phyloP scores from a whole-genome alignment of 2,113 vertebrate species.

The Microcebus ravelobensis region DNA sequence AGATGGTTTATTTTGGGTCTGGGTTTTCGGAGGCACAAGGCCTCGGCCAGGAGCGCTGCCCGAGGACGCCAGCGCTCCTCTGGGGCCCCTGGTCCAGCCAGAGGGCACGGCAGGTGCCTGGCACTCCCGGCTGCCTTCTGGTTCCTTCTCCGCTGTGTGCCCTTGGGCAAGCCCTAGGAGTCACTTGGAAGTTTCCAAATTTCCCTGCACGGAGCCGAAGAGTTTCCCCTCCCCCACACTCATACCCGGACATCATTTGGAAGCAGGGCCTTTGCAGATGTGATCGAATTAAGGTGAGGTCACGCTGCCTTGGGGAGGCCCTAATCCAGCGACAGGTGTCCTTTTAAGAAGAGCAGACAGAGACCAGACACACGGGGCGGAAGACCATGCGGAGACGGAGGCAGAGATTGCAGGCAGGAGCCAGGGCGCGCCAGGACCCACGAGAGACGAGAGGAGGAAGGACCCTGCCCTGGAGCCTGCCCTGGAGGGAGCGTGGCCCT shows the following conservation, averaged over 20 bases:
- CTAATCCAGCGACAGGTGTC: neutral
- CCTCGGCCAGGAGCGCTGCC: neutral
- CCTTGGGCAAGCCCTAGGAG: neutral
- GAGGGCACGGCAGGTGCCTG: neutral
- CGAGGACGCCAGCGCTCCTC: neutral
- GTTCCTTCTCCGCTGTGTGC: neutral
- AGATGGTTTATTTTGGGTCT: neutral
- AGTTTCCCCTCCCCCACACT: neutral
- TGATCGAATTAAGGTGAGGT: neutral
- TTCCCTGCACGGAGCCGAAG: neutral
- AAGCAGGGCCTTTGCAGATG: neutral
- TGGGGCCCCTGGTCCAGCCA: neutral
- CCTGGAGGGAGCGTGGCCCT: neutral
- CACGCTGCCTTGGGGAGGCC: neutral
- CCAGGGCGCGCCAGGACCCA: neutral
- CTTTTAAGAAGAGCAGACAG: neutral
- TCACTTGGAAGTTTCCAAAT: neutral
- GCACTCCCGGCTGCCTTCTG: neutral
- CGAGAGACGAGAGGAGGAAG: neutral
- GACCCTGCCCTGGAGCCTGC: neutral
- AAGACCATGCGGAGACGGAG: neutral
- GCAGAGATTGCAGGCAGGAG: neutral
- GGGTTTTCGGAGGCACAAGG: neutral
- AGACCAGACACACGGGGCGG: neutral
- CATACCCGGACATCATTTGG: neutral